Conservation (phyloP, 2,113 vertebrate species). For the Montifringilla adamsi region DNA sequence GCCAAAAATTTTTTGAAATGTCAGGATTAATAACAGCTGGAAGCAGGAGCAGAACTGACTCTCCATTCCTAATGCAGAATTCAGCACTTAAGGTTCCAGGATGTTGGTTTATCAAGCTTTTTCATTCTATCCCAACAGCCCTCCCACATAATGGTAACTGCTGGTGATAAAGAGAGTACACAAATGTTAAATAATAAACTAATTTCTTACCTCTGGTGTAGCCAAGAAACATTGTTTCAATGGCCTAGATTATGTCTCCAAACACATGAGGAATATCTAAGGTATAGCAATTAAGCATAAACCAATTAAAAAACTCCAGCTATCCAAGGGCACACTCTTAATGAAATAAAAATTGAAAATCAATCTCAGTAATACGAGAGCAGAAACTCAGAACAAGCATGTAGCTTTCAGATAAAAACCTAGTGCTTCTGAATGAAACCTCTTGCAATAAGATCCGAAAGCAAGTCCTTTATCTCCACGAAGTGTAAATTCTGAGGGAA, state of each 20-base stretch:
- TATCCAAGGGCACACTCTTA: neutral
- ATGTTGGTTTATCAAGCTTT: conserved; percentile 8
- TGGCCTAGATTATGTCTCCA: neutral
- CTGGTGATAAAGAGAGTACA: neutral
- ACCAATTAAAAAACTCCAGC: neutral
- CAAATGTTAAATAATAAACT: neutral
- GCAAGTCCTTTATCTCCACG: neutral
- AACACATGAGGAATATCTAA: neutral
- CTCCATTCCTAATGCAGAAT: neutral
- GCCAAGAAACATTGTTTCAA: neutral
- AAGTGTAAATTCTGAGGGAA: conserved; percentile 7
- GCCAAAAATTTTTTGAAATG: conserved; percentile 5
- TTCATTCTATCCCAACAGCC: neutral
- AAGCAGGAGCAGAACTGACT: neutral
- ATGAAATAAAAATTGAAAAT: neutral
- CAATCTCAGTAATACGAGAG: neutral
- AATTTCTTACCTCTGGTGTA: neutral
- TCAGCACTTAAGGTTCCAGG: neutral
- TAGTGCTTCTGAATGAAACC: neutral
- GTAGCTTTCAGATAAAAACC: neutral
- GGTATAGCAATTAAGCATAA: neutral
- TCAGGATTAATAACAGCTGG: conserved; percentile 55
- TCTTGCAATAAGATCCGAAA: neutral
- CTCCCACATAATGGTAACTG: neutral
- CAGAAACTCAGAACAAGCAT: neutral